Evolutionary conservation across 2,888 invertebrate species (phyloP).

Genomic region (Tiphia femorata): DNA sequence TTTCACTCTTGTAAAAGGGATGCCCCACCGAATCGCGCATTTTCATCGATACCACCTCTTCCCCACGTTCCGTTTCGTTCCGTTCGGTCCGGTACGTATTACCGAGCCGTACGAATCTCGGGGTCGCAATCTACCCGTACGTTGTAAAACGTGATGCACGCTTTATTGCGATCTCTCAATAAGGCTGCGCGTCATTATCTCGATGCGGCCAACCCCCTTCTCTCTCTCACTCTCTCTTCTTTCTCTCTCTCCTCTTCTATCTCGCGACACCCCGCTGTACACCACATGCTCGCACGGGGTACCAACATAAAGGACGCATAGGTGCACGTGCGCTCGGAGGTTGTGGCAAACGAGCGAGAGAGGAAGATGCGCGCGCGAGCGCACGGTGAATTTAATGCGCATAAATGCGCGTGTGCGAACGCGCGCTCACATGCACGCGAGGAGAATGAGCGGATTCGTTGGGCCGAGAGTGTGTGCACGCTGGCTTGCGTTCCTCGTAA

Average conservation of each 20-base stretch:
- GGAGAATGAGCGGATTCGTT: no score
- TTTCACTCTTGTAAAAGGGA: conserved; percentile 10
- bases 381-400: no score
- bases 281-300: no score
- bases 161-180: conserved; percentile 43
- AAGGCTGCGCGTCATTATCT: conserved; percentile 38
- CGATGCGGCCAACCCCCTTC: conserved; percentile 20
- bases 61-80: conserved; percentile 19
- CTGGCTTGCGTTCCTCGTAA: no score
- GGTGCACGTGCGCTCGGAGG: no score
- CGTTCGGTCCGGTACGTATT: conserved; percentile 9
- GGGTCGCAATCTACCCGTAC: conserved; percentile 16
- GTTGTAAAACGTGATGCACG: conserved; percentile 31
- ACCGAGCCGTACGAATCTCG: conserved; percentile 13
- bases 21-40: conserved; percentile 5
- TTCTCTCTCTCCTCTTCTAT: neutral
- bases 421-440: no score
- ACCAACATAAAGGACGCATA: no score
- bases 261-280: no score
- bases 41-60: conserved; percentile 37
- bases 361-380: no score
- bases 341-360: no score
- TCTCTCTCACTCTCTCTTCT: conserved; percentile 5
- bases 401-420: no score
- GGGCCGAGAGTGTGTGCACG: no score